Conservation (phyloP, 2,797 vertebrate species). For the Percopsis omiscomaycus region DNA sequence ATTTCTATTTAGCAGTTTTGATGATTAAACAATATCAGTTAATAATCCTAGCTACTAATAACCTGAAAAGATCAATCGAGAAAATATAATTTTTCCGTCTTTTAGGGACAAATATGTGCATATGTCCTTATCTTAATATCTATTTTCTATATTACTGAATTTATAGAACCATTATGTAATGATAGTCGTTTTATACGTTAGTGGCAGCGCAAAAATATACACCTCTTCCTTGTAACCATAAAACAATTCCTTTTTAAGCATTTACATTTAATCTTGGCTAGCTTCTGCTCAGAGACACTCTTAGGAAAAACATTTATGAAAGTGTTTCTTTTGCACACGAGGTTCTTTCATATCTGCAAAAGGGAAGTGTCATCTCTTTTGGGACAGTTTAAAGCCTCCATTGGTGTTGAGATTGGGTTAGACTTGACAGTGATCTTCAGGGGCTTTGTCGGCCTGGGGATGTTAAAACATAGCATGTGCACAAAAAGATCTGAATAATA, state of each 20-base stretch:
- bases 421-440: background rate
- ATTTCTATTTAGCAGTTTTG: no score
- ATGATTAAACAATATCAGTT: no score
- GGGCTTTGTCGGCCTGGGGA: background rate
- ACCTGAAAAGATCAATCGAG: no score
- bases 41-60: no score
- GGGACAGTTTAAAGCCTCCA: background rate
- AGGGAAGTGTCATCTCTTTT: background rate
- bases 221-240: no score
- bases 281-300: background rate
- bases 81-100: no score
- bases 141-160: background rate
- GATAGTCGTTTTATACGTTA: background rate
- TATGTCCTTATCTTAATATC: no score
- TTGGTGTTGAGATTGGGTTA: conserved; percentile 1
- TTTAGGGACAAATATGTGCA: no score
- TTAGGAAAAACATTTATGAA: background rate
- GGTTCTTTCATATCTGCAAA: background rate
- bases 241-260: background rate
- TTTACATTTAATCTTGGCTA: background rate
- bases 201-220: no score
- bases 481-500: background rate
- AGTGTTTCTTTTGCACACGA: background rate
- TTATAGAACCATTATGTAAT: background rate
- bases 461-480: background rate